These are phyloP conservation scores for Eristalis intricaria DNA, from an alignment of 2,888 invertebrate genomes.

Conservation along the genomic window DNA sequence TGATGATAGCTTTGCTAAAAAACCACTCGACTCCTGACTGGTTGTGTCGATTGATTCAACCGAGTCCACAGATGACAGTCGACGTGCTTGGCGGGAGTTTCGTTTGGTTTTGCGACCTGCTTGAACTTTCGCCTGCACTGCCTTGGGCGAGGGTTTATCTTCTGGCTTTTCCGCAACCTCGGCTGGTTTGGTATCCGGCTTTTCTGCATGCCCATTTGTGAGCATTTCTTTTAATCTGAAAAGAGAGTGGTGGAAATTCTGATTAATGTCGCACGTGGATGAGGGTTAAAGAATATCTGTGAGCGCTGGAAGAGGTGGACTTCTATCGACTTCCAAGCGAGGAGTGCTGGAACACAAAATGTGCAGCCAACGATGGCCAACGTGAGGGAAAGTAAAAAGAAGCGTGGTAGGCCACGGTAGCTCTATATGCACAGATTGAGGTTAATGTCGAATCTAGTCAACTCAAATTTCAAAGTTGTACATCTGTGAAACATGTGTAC, in stretches of 20 bases:
- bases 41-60: constrained; percentile 28
- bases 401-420: no score
- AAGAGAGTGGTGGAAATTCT: background rate
- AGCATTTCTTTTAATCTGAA: constrained; percentile 79
- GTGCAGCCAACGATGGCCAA: no score
- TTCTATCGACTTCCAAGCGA: no score
- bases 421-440: no score
- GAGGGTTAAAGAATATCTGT: no score
- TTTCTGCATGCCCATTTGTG: constrained; percentile 69
- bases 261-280: background rate
- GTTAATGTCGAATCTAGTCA: no score
- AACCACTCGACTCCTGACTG: constrained; percentile 79
- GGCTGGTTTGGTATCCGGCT: constrained; percentile 35
- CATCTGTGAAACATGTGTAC: no score
- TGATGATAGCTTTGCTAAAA: constrained; percentile 83
- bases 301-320: no score
- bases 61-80: constrained; percentile 73
- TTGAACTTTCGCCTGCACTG: constrained; percentile 40
- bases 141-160: constrained; percentile 26
- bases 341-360: no score
- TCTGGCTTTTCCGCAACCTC: constrained; percentile 29
- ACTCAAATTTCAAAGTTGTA: no score
- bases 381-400: no score
- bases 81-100: constrained; percentile 71
- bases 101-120: constrained; percentile 71